Percentiles rank a stretch among this genome's conserved stretches.
Conservation (phyloP, 2,888 invertebrate species). For the Pandemis cinnamomeana region DNA sequence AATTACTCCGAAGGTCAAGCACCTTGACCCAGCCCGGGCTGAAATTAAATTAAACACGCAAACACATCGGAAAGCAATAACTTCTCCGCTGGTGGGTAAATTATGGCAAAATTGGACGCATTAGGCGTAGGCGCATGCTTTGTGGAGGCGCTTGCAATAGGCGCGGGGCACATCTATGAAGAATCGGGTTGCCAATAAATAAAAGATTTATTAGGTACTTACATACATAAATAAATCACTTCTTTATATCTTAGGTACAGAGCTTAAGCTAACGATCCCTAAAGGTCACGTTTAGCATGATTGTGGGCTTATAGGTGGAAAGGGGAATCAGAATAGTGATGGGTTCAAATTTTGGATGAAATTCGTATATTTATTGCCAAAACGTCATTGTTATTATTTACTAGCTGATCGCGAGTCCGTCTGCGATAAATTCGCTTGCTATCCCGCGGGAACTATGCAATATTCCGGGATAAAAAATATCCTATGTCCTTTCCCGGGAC, state of each 20-base stretch:
- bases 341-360: no score
- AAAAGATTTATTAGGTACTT: background rate
- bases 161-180: background rate
- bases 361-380: background rate
- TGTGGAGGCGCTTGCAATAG: slow-evolving; percentile 19
- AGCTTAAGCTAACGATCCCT: no score
- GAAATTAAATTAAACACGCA: slow-evolving; percentile 33
- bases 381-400: background rate
- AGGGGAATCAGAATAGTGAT: no score
- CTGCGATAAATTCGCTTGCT: background rate
- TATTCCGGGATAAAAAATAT: no score
- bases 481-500: no score
- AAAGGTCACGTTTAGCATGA: no score
- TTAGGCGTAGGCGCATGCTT: slow-evolving; percentile 21
- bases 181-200: no score
- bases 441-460: no score
- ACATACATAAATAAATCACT: background rate
- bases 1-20: slow-evolving; percentile 17
- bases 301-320: no score
- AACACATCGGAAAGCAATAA: slow-evolving; percentile 38
- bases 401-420: no score
- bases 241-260: no score
- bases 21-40: slow-evolving; percentile 28
- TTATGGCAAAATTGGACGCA: slow-evolving; percentile 36
- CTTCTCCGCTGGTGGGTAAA: slow-evolving; percentile 17